These are phyloP conservation scores for Cotesia glomerata DNA, from an alignment of 1,140 invertebrate genomes.

Conservation along the genomic window DNA sequence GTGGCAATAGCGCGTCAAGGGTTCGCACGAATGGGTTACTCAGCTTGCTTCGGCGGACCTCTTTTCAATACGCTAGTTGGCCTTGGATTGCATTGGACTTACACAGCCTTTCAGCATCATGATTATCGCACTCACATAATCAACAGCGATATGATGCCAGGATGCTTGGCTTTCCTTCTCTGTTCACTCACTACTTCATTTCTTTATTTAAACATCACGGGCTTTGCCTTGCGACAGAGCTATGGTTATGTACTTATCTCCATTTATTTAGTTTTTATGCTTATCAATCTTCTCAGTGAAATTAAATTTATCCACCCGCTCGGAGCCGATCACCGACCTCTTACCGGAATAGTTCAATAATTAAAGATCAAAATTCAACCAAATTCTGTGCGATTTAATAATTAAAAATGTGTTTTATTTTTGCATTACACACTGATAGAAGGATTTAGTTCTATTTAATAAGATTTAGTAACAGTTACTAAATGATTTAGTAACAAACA, in stretches of 20 bases:
- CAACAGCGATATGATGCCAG: slow-evolving; percentile 55
- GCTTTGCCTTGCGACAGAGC: slow-evolving; percentile 45
- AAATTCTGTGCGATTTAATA: background rate
- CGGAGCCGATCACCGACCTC: slow-evolving; percentile 49
- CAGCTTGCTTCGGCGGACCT: slow-evolving; percentile 76
- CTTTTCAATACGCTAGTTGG: slow-evolving; percentile 70
- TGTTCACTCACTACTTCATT: slow-evolving; percentile 48
- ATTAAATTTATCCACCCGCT: slow-evolving; percentile 53
- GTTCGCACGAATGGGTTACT: slow-evolving; percentile 73
- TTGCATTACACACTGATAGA: too few relatives aligned
- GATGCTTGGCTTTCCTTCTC: slow-evolving; percentile 53
- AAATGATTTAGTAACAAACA: too few relatives aligned
- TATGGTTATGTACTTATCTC: slow-evolving; percentile 53
- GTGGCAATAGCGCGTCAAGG: slow-evolving; percentile 70
- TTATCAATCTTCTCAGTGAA: slow-evolving; percentile 55
- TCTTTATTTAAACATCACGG: slow-evolving; percentile 49
- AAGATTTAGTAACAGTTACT: too few relatives aligned
- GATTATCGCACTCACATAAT: slow-evolving; percentile 46
- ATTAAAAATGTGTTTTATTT: too few relatives aligned
- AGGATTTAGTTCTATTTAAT: too few relatives aligned
- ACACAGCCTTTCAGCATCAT: slow-evolving; percentile 33
- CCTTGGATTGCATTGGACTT: slow-evolving; percentile 52
- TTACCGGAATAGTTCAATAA: too few relatives aligned
- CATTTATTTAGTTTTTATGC: slow-evolving; percentile 52
- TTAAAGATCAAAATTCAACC: slow-evolving; percentile 32